phyloP scores from a whole-genome alignment of 2,113 vertebrate genomes.

The Alethe diademata region DNA sequence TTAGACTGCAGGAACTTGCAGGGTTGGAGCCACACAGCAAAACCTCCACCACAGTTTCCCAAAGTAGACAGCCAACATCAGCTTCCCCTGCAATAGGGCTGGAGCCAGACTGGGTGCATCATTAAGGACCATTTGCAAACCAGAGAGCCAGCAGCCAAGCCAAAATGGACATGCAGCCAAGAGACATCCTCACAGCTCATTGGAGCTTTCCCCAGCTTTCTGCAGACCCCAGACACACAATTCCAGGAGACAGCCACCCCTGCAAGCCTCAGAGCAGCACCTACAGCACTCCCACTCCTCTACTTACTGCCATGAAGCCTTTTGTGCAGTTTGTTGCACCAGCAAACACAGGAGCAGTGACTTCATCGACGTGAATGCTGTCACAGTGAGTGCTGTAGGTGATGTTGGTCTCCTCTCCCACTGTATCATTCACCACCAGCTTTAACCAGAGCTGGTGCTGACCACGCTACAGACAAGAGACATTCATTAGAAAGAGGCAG shows the following conservation, averaged over 20 bases:
- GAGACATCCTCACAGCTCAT: conserved; percentile 9
- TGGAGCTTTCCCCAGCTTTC: background rate
- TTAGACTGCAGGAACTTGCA: background rate
- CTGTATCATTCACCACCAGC: background rate
- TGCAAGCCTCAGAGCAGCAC: background rate
- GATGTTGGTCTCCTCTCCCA: background rate
- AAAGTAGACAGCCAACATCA: background rate
- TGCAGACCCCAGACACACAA: background rate
- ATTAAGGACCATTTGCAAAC: background rate
- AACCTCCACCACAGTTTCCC: accelerated
- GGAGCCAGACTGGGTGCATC: background rate
- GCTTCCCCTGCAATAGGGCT: background rate
- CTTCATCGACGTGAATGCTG: background rate
- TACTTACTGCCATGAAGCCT: conserved; percentile 75
- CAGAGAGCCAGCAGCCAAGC: background rate
- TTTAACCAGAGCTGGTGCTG: conserved; percentile 43
- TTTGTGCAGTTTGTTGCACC: conserved; percentile 61
- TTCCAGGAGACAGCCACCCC: background rate
- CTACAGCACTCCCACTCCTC: accelerated
- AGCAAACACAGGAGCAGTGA: background rate
- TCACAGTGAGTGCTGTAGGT: conserved; percentile 41
- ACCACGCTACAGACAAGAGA: conserved; percentile 14
- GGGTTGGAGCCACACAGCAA: background rate
- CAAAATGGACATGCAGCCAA: background rate
- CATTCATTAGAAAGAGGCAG: background rate